Conservation (phyloP, 37 sponge, comb jelly and placozoan species). For the Corticium candelabrum region DNA sequence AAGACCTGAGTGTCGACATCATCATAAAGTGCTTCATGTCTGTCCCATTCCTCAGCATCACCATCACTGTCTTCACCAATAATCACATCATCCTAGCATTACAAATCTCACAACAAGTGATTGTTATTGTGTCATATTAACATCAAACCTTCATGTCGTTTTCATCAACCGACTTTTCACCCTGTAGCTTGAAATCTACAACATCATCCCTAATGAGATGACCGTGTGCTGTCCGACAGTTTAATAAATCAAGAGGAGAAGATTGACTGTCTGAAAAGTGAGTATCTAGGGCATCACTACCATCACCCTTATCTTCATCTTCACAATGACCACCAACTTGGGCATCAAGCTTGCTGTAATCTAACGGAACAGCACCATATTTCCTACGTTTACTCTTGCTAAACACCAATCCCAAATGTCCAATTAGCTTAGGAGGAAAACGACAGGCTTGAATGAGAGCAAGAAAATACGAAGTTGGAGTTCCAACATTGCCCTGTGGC, state of each 20-base stretch:
- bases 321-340: neutral
- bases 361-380: conserved; percentile 68
- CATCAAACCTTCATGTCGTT: too few species aligned
- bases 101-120: too few species aligned
- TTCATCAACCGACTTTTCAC: neutral
- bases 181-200: neutral
- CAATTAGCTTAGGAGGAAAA: conserved; percentile 70
- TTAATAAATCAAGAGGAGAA: too few species aligned
- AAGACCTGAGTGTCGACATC: conserved; percentile 81
- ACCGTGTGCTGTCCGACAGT: neutral
- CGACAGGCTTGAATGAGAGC: conserved; percentile 53
- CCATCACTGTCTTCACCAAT: conserved; percentile 53
- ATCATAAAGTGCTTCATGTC: conserved; percentile 72
- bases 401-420: conserved; percentile 65
- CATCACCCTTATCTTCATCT: neutral
- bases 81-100: neutral
- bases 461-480: conserved; percentile 47
- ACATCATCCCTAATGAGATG: neutral
- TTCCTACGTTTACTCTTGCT: conserved; percentile 41
- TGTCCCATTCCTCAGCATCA: conserved; percentile 94
- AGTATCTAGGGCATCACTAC: too few species aligned
- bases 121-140: too few species aligned
- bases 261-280: too few species aligned
- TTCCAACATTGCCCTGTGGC: conserved; percentile 84
- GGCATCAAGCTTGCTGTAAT: conserved; percentile 25